phyloP scores from a whole-genome alignment of 1,140 invertebrate genomes.

The Fopius arisanus region DNA sequence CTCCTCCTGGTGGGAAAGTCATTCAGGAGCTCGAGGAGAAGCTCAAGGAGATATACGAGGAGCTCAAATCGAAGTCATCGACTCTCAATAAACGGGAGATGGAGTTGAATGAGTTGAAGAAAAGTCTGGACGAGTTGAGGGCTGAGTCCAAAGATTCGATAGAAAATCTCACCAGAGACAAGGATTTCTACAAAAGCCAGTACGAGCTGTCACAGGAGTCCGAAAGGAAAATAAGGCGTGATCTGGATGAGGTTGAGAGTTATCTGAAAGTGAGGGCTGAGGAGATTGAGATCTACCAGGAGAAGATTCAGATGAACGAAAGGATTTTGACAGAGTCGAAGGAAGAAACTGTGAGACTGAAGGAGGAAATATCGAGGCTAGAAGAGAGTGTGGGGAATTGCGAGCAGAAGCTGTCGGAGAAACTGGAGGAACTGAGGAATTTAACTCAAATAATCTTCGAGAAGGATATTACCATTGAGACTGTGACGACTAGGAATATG shows the following conservation, averaged over 20 bases:
- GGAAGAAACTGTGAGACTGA: conserved; percentile 66
- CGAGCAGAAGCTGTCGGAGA: conserved; percentile 41
- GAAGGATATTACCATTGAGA: conserved; percentile 54
- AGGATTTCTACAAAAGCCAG: conserved; percentile 68
- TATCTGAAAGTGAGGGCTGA: conserved; percentile 66
- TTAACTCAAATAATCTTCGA: conserved; percentile 48
- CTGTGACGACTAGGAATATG: conserved; percentile 49
- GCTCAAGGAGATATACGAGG: conserved; percentile 63
- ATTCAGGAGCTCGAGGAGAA: conserved; percentile 65
- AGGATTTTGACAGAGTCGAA: conserved; percentile 69
- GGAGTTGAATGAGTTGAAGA: conserved; percentile 67
- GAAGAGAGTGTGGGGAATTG: conserved; percentile 38
- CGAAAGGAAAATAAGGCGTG: conserved; percentile 67
- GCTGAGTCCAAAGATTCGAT: conserved; percentile 65
- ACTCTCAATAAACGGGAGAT: conserved; percentile 65
- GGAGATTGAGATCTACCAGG: conserved; percentile 67
- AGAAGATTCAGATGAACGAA: conserved; percentile 68
- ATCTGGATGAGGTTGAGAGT: conserved; percentile 67
- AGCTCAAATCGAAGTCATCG: conserved; percentile 65
- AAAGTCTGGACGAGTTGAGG: conserved; percentile 67
- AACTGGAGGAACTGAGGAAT: conserved; percentile 46
- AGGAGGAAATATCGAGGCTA: conserved; percentile 60
- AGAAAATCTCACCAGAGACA: conserved; percentile 66
- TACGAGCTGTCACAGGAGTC: conserved; percentile 64
- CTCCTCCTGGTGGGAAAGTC: background rate